Base-by-base conservation (phyloP, 1,140 invertebrate species). In the Andrena cerasifolii region DNA sequence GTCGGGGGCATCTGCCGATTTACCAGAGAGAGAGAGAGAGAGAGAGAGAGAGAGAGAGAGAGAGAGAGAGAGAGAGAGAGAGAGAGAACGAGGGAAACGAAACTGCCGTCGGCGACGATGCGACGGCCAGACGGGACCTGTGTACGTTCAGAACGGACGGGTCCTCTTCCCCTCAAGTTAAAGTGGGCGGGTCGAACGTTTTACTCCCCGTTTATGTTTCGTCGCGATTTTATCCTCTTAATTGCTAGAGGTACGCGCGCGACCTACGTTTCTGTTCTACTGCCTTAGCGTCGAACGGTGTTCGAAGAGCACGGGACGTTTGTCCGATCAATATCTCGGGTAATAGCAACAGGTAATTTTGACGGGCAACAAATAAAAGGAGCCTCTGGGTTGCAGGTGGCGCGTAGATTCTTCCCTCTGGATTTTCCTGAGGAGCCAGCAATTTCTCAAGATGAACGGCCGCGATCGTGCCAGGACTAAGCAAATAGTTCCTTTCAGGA, bases 21-120 rank as follows among this genome's bases (percentile, higher is more conserved):
- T 51, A 49, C 12, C n/a, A n/a, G n/a, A n/a, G n/a, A n/a, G n/a
- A n/a, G n/a, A n/a, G n/a, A n/a, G n/a, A n/a, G n/a, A n/a, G n/a
- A n/a, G n/a, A n/a, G n/a, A n/a, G n/a, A n/a, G n/a, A n/a, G n/a
- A n/a, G n/a, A n/a, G n/a, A n/a, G n/a, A n/a, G n/a, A n/a, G n/a
- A n/a, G n/a, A n/a, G n/a, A n/a, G n/a, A n/a, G n/a, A n/a, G 14
- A 21, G n/a, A 8, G 70, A 21, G 16, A n/a, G 26, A n/a, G n/a
- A n/a, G n/a, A n/a, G n/a, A n/a, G n/a, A 63, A 53, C 45, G 31
- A 63, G 33, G 26, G 28, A 14, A 36, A 36, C 28, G 36, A 33
- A 26, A 49, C n/a, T 61, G 47, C 59, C 59, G 45, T 53, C 71
- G 61, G 33, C 47, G 26, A 24, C 61, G 43, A 18, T 24, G 58